phyloP scores from a whole-genome alignment of 2,888 invertebrate genomes.

The Tenthredo scrophulariae region DNA sequence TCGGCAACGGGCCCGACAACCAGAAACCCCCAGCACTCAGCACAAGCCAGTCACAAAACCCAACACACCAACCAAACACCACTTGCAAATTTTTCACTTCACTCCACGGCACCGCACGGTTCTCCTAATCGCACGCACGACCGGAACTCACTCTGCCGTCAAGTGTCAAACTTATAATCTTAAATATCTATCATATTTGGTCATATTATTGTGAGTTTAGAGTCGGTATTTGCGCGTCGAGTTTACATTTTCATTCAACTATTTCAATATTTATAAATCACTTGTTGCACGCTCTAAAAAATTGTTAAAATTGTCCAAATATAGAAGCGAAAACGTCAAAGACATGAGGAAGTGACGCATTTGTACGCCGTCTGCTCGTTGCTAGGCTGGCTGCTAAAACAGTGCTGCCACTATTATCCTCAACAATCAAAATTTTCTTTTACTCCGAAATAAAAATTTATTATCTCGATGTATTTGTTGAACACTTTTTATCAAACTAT shows the following conservation, averaged over 20 bases:
- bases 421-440: conserved; percentile 38
- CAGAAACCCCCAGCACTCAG: conserved; percentile 60
- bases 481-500: conserved; percentile 8
- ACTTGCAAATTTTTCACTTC: conserved; percentile 65
- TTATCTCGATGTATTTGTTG: not conserved
- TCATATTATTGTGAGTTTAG: not conserved
- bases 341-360: conserved; percentile 52
- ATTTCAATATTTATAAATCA: conserved; percentile 40
- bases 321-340: conserved; percentile 49
- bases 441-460: not conserved
- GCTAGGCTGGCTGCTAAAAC: conserved; percentile 50
- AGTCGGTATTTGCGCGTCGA: not conserved
- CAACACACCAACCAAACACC: conserved; percentile 65
- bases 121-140: conserved; percentile 54
- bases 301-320: not conserved
- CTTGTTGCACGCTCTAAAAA: not conserved
- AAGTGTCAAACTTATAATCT: conserved; percentile 53
- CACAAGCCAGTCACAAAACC: conserved; percentile 63
- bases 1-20: conserved; percentile 65
- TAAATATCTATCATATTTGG: conserved; percentile 46
- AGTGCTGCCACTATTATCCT: conserved; percentile 38
- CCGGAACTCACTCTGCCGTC: conserved; percentile 54
- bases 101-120: conserved; percentile 66
- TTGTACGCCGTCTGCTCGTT: conserved; percentile 51
- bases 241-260: conserved; percentile 42